Evolutionary conservation across 2,113 vertebrate species (phyloP), one percentile per base, ranked within the genome.

Genomic region (Stictonetta naevosa): DNA sequence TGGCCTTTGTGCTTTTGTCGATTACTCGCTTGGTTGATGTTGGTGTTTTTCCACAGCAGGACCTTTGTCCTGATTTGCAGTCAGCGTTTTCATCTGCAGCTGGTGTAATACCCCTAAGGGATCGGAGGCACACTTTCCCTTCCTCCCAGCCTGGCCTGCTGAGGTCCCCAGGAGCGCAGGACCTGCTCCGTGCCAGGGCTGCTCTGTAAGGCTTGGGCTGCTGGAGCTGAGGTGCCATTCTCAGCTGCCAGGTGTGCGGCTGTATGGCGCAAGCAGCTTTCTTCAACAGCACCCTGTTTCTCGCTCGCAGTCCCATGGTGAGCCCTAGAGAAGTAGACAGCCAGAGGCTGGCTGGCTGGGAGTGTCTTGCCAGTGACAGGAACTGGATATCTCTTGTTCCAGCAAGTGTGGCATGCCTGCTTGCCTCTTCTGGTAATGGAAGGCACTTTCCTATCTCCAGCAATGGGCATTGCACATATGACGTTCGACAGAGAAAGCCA

Each of bases 161-260:
- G 34, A 36, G 11, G 1, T 2, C 26, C 67, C 50, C 64, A 66
- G 28, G 20, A n/a, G 63, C 55, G 6, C 26, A n/a, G 83, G 10
- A 42, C 34, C 58, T 40, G 76, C 63, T 81, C 18, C 1, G 62
- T 91, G 48, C 44, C 52, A 44, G 33, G 34, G 16, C 12, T 34
- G 60, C 77, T 52, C 8, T 78, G 62, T 33, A 72, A 52, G 0
- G 0, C 66, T 82, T 11, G 38, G 68, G 34, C 58, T 26, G 1
- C 48, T 79, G 90, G 71, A 75, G 56, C 33, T 21, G 87, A 52
- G 81, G 12, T 82, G 84, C 84, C 38, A 17, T 84, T 89, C 52
- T 33, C 87, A 79, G 52, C 69, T 91, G 68, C 55, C 60, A 89
- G 81, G 16, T 1, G 0, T 56, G 42, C 1, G 13, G 81, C 22